Evolutionary conservation across 2,888 invertebrate genomes (phyloP).

Genomic region (Adela reaumurella): DNA sequence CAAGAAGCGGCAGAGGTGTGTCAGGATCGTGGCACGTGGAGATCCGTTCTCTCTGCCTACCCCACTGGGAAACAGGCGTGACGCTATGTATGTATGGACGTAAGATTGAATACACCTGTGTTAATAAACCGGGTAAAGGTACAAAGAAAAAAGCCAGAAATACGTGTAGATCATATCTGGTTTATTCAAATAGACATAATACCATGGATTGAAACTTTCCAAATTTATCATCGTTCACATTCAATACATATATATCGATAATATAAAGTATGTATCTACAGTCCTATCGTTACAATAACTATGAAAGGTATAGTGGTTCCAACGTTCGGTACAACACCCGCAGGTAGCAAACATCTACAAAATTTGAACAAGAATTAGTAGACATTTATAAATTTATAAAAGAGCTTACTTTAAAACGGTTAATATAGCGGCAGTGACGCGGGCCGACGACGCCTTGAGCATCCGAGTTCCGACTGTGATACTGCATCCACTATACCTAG

Average conservation of each 20-base stretch:
- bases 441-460: conserved; percentile 23
- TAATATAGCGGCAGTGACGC: conserved; percentile 49
- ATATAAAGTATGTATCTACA: conserved; percentile 18
- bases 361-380: conserved; percentile 47
- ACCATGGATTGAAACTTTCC: conserved; percentile 48
- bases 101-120: too few species aligned
- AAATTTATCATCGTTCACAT: conserved; percentile 48
- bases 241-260: conserved; percentile 37
- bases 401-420: conserved; percentile 34
- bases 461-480: not conserved
- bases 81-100: too few species aligned
- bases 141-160: conserved; percentile 27
- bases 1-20: too few species aligned
- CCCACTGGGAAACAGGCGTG: too few species aligned
- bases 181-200: conserved; percentile 56
- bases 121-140: too few species aligned
- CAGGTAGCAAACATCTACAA: conserved; percentile 45
- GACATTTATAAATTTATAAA: conserved; percentile 54
- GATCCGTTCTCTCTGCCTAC: too few species aligned
- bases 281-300: conserved; percentile 38
- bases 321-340: too few species aligned
- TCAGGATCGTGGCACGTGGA: too few species aligned
- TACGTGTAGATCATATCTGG: conserved; percentile 33
- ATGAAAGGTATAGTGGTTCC: conserved; percentile 40
- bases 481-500: not conserved